Base-by-base conservation (phyloP, 2,888 invertebrate species). In the Tipula lateralis region DNA sequence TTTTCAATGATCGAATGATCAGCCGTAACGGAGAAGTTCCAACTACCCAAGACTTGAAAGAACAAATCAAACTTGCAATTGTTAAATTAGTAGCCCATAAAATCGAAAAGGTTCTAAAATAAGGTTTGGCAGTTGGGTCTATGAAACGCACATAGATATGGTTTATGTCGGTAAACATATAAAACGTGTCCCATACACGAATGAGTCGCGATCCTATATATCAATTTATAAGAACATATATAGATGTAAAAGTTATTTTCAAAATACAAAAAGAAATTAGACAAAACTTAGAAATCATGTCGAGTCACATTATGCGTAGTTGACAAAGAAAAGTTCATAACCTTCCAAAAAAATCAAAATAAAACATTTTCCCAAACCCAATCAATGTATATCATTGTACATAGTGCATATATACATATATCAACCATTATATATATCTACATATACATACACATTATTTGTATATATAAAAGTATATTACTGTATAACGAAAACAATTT, bases 281-380 rank as follows among this genome's bases (percentile, higher is more conserved):
- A 1, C 66, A 66, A 44, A 19, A 66, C 24, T 50, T 5, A 19
- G 24, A 66, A 66, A 19, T 24, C 1, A 24, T 9, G 66, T 24
- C 24, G 66, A 66, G 19, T 66, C 66, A 66, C 24, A 66, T 13
- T 66, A 66, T 66, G 66, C 66, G 66, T 66, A 24, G 66, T 66
- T 66, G 66, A 66, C 66, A 66, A 66, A 66, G 66, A 66, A 66
- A 66, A 66, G 24, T 66, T 66, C 66, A 66, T 66, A 66, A 9
- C 7, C 24, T 66, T 66, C 24, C 9, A 24, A 50, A 66, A 66
- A 66, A 66, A 24, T 24, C 66, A 66, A 66, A 66, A 66, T 66
- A 19, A 24, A 66, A 66, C n/a, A n/a, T 19, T 66, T 66, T 24
- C 9, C 24, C 66, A 9, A 66, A 66, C 7, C 9, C 39, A 39